A percentile compares a stretch with the other conserved stretches of the same genome.
Conservation (phyloP, 2,888 invertebrate species). For the Caenorhabditis angaria region DNA sequence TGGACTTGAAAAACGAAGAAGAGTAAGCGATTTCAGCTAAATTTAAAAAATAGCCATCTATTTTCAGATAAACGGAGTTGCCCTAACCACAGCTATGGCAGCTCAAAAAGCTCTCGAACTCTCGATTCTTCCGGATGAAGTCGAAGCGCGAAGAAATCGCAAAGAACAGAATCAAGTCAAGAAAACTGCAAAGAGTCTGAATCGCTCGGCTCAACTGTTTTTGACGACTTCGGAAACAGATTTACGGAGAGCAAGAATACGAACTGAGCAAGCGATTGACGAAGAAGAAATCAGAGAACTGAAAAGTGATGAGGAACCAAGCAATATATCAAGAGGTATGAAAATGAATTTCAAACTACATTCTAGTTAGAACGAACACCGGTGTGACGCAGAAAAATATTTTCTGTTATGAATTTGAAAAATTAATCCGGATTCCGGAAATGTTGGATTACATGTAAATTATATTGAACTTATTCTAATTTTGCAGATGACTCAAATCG, state of each 20-base stretch:
- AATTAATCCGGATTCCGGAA: no score
- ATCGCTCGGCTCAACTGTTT: slow-evolving; percentile 30
- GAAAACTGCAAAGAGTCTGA: slow-evolving; percentile 23
- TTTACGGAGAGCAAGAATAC: slow-evolving; percentile 14
- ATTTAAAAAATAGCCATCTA: not conserved
- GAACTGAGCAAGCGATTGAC: slow-evolving; percentile 15
- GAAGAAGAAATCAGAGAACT: slow-evolving; percentile 32
- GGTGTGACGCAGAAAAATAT: no score
- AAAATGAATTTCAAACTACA: no score
- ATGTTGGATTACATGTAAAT: not conserved
- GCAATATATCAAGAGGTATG: slow-evolving; percentile 38
- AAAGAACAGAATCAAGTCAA: slow-evolving; percentile 27
- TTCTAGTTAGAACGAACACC: no score
- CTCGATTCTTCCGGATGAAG: slow-evolving; percentile 69
- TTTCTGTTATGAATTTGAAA: no score
- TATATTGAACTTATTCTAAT: not conserved
- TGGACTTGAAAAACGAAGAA: slow-evolving; percentile 60
- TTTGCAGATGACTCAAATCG: slow-evolving; percentile 47
- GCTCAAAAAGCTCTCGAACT: slow-evolving; percentile 68
- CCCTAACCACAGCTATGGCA: slow-evolving; percentile 68
- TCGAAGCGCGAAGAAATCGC: slow-evolving; percentile 45
- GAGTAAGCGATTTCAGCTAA: slow-evolving; percentile 23
- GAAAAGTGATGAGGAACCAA: slow-evolving; percentile 24
- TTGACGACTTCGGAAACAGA: slow-evolving; percentile 39
- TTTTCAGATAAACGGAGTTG: slow-evolving; percentile 67